Percentiles rank a stretch among this genome's conserved stretches.
Evolutionary conservation across 2,797 vertebrate species (phyloP).

Genomic region (Chelidonichthys spinosus): DNA sequence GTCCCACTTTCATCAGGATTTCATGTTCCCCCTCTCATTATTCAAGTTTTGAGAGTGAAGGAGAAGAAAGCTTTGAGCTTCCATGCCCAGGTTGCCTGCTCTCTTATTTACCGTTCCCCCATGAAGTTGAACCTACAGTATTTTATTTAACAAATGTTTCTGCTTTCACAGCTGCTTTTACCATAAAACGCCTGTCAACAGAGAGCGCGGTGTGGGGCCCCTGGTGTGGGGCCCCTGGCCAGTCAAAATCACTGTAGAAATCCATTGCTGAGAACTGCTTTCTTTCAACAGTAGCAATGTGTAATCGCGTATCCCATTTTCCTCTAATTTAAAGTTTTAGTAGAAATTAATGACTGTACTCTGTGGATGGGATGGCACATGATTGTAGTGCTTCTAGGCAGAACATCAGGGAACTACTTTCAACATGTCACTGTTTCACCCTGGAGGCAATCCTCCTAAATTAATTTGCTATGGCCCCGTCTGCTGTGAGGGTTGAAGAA

Average conservation of each 20-base stretch:
- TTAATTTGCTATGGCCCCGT: background rate
- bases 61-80: constrained; percentile 19
- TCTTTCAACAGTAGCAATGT: background rate
- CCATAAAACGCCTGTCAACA: constrained; percentile 6
- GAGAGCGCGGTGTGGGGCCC: background rate
- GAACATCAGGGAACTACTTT: background rate
- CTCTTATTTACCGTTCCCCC: background rate
- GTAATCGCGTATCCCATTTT: background rate
- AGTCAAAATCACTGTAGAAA: background rate
- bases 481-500: constrained; percentile 8
- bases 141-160: constrained; percentile 4
- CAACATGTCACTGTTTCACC: background rate
- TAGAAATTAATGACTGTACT: background rate
- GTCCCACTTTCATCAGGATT: constrained; percentile 38
- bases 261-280: background rate
- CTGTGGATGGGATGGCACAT: background rate
- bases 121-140: background rate
- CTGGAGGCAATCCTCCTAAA: background rate
- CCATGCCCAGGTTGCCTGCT: background rate
- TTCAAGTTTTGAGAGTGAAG: constrained; percentile 33
- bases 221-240: background rate
- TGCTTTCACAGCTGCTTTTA: constrained; percentile 22
- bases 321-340: background rate
- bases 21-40: constrained; percentile 39
- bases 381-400: background rate